Percentiles rank a stretch among this genome's conserved stretches.
These are phyloP conservation scores for Cerastis rubricosa DNA, from an alignment of 2,888 invertebrate species.

Conservation along the genomic window DNA sequence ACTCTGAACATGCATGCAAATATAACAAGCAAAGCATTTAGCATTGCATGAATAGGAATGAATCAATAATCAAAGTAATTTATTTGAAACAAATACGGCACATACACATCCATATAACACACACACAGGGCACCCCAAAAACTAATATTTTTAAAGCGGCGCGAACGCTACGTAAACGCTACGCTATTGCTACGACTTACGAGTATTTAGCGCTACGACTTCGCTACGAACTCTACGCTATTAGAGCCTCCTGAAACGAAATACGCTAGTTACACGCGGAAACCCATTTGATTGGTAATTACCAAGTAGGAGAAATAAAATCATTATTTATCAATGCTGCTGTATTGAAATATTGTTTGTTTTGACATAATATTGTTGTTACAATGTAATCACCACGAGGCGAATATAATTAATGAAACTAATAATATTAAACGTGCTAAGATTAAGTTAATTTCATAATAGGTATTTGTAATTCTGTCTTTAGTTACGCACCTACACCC, in stretches of 20 bases:
- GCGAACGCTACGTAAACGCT: neutral
- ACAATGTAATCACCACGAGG: slow-evolving; percentile 19
- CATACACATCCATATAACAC: neutral
- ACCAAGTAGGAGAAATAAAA: neutral
- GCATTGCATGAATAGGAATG: no score
- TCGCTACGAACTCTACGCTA: neutral
- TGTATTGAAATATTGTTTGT: neutral
- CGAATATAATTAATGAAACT: slow-evolving; percentile 22
- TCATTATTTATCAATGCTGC: neutral
- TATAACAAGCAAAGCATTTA: no score
- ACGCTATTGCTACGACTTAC: neutral
- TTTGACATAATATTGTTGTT: slow-evolving; percentile 13
- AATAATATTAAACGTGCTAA: neutral
- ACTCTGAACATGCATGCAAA: neutral
- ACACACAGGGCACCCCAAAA: neutral
- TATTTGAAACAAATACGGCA: neutral
- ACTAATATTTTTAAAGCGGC: neutral
- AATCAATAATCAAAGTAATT: neutral
- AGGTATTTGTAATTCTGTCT: no score
- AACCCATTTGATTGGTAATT: neutral
- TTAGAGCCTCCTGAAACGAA: neutral
- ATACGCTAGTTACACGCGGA: neutral
- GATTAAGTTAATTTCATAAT: neutral
- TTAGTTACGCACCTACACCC: neutral
- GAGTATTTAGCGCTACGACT: neutral